These are phyloP conservation scores for Notarius lentiginosus DNA, from an alignment of 2,113 vertebrate species.

Conservation along the genomic window DNA sequence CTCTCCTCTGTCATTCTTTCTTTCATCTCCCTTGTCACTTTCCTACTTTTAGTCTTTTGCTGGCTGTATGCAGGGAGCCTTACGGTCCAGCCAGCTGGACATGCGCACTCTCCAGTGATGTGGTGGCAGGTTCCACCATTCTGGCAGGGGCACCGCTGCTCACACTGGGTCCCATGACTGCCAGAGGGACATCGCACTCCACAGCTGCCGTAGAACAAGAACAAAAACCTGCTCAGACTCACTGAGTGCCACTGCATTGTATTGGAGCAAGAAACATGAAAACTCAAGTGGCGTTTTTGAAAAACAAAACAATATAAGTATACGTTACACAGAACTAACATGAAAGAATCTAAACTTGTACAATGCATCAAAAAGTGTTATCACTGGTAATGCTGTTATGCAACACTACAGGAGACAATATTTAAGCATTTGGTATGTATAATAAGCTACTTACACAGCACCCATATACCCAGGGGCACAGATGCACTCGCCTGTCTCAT, in stretches of 20 bases:
- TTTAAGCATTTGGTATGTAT: not conserved
- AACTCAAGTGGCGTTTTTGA: conserved; percentile 12
- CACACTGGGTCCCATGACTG: conserved; percentile 93
- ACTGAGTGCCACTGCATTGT: conserved; percentile 38
- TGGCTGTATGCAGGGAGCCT: conserved; percentile 32
- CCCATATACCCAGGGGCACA: conserved; percentile 92
- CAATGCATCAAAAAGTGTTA: not conserved
- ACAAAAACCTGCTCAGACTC: conserved; percentile 22
- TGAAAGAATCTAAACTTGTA: not conserved
- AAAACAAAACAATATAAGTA: not conserved
- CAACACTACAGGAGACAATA: not conserved
- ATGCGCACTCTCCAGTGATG: conserved; percentile 94
- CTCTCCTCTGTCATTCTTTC: not conserved
- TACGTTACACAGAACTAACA: not conserved
- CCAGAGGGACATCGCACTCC: conserved; percentile 91
- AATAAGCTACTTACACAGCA: conserved; percentile 85
- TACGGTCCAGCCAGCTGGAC: conserved; percentile 94
- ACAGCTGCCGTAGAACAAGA: conserved; percentile 74
- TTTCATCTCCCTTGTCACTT: conserved; percentile 14
- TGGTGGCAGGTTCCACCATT: conserved; percentile 94
- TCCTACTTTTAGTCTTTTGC: not conserved
- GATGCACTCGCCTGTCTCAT: conserved; percentile 92
- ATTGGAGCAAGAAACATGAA: conserved; percentile 41
- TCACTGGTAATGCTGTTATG: not conserved
- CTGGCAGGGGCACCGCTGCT: conserved; percentile 95